Percentiles rank a stretch among this genome's conserved stretches.
Conservation (phyloP, 2,113 vertebrate genomes). For the Bos javanicus region DNA sequence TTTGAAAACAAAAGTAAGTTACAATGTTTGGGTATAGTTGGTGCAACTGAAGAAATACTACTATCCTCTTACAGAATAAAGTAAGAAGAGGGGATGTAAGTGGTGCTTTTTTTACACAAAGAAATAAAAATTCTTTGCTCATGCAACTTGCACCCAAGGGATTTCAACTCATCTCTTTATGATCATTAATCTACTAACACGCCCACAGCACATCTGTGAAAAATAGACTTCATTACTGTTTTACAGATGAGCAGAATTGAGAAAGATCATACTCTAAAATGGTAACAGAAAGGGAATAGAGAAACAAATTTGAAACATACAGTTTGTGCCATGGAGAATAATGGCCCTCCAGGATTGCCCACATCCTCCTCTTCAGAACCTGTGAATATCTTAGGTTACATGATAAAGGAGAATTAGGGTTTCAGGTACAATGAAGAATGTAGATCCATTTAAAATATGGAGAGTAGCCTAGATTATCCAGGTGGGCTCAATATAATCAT, state of each 20-base stretch:
- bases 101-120: constrained; percentile 5
- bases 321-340: not conserved
- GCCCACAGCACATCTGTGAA: not conserved
- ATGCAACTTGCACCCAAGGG: not conserved
- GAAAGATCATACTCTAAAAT: not conserved
- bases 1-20: constrained; percentile 5
- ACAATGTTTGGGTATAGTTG: not conserved
- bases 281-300: not conserved
- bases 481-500: not conserved
- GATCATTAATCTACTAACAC: constrained; percentile 6
- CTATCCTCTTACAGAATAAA: not conserved
- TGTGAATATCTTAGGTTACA: not conserved
- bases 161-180: constrained; percentile 26
- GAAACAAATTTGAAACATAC: not conserved
- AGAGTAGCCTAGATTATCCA: not conserved
- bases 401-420: not conserved
- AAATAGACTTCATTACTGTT: not conserved
- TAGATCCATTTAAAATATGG: not conserved
- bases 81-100: not conserved
- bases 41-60: not conserved
- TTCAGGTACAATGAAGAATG: not conserved
- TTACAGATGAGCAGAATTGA: not conserved
- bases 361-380: not conserved
- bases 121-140: constrained; percentile 30
- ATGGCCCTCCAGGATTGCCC: not conserved